Evolutionary conservation across 2,797 vertebrate genomes (phyloP).

Genomic region (Coilia nasus): DNA sequence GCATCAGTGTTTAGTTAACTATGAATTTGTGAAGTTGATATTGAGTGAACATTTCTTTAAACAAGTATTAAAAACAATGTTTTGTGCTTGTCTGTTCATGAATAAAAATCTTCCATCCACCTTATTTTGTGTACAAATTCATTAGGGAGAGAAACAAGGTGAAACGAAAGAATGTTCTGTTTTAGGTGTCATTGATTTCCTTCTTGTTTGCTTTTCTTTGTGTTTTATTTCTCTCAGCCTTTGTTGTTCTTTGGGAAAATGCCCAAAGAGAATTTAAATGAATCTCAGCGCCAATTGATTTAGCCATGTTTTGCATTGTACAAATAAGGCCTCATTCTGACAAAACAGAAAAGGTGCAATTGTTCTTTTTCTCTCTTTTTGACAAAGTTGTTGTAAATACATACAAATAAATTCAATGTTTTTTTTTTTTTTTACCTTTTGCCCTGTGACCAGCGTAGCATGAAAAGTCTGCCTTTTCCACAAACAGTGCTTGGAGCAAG

Average conservation of each 20-base stretch:
- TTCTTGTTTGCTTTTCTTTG: conserved; percentile 6
- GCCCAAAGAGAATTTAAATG: conserved; percentile 8
- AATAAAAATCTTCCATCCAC: conserved; percentile 2
- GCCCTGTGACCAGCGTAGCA: conserved; percentile 6
- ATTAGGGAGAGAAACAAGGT: neutral
- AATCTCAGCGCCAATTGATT: neutral
- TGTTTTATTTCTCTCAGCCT: neutral
- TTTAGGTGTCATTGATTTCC: conserved; percentile 16
- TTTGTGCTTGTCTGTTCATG: neutral
- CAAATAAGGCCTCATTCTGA: conserved; percentile 18
- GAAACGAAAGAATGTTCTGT: neutral
- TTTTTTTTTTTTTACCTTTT: neutral
- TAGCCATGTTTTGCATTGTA: neutral
- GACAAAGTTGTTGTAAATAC: conserved; percentile 3
- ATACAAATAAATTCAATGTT: conserved; percentile 19
- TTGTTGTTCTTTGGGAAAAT: neutral
- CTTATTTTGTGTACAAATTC: neutral
- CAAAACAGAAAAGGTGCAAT: neutral
- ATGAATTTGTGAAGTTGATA: neutral
- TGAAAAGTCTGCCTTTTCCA: neutral
- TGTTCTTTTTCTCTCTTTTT: neutral
- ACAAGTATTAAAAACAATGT: neutral
- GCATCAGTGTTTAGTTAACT: neutral
- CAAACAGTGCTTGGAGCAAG: neutral
- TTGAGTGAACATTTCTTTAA: neutral